phyloP scores from a whole-genome alignment of 1,140 invertebrate species.

The Eupristina koningsbergeri region DNA sequence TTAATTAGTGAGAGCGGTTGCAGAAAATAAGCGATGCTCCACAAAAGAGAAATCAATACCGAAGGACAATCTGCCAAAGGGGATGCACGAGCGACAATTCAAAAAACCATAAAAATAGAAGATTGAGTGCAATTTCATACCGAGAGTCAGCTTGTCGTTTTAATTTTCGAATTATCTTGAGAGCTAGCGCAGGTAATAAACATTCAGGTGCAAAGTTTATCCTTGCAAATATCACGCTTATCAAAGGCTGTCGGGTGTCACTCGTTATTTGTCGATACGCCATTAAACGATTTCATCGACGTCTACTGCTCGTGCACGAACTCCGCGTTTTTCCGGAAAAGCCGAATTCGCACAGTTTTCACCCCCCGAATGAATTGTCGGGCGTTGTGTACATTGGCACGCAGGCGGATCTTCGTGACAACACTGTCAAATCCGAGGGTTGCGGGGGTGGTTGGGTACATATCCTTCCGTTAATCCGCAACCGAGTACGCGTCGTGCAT shows the following conservation, averaged over 20 bases:
- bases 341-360: no score
- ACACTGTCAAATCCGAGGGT: slow-evolving; percentile 38
- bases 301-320: background rate
- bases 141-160: background rate
- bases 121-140: no score
- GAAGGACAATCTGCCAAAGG: no score
- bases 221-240: background rate
- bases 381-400: background rate
- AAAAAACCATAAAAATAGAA: no score
- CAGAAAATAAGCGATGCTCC: background rate
- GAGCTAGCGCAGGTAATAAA: background rate
- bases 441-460: background rate
- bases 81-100: no score
- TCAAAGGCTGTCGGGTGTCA: background rate
- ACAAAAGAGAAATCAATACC: background rate
- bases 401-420: slow-evolving; percentile 31
- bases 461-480: slow-evolving; percentile 31
- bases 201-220: background rate
- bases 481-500: slow-evolving; percentile 5
- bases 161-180: background rate
- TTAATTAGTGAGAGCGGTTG: no score
- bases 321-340: no score
- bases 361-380: background rate
- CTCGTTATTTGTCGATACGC: background rate
- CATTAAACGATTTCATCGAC: background rate